Evolutionary conservation across 2,888 invertebrate species (phyloP).

Genomic region (Drosophila fulvimacula): DNA sequence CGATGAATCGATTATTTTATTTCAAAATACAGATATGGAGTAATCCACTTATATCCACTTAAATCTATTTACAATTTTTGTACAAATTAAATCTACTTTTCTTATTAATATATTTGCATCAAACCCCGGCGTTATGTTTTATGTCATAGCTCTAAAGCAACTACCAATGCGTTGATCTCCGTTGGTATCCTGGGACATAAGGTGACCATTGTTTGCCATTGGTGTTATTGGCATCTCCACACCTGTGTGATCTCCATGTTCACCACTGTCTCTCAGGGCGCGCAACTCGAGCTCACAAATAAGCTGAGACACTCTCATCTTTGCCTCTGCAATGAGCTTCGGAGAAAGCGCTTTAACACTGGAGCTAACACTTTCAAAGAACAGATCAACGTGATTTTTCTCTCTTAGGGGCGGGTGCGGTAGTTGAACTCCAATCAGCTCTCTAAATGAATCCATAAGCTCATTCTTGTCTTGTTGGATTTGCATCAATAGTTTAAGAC

Average conservation of each 20-base stretch:
- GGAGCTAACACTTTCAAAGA: slow-evolving; percentile 75
- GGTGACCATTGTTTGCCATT: slow-evolving; percentile 11
- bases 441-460: slow-evolving; percentile 82
- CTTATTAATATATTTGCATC: slow-evolving; percentile 15
- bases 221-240: slow-evolving; percentile 18
- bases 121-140: slow-evolving; percentile 10
- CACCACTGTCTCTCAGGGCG: slow-evolving; percentile 49
- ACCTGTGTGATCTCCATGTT: slow-evolving; percentile 25
- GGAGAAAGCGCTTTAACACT: slow-evolving; percentile 73
- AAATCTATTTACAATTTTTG: slow-evolving; percentile 40
- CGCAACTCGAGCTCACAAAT: slow-evolving; percentile 71
- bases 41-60: slow-evolving; percentile 11
- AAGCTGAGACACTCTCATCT: slow-evolving; percentile 74
- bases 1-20: slow-evolving; percentile 23
- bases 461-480: slow-evolving; percentile 77
- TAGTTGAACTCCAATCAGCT: slow-evolving; percentile 73
- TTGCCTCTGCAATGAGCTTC: slow-evolving; percentile 70
- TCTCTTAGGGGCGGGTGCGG: slow-evolving; percentile 57
- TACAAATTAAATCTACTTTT: slow-evolving; percentile 25
- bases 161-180: slow-evolving; percentile 18
- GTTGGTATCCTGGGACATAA: slow-evolving; percentile 9
- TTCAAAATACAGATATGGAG: slow-evolving; percentile 22
- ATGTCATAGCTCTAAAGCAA: slow-evolving; percentile 33
- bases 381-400: slow-evolving; percentile 78
- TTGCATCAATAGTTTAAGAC: slow-evolving; percentile 53